Percentiles rank a stretch among this genome's conserved stretches.
Evolutionary conservation across 1,140 invertebrate species (phyloP).

Genomic region (Zaprionus kolodkinae): DNA sequence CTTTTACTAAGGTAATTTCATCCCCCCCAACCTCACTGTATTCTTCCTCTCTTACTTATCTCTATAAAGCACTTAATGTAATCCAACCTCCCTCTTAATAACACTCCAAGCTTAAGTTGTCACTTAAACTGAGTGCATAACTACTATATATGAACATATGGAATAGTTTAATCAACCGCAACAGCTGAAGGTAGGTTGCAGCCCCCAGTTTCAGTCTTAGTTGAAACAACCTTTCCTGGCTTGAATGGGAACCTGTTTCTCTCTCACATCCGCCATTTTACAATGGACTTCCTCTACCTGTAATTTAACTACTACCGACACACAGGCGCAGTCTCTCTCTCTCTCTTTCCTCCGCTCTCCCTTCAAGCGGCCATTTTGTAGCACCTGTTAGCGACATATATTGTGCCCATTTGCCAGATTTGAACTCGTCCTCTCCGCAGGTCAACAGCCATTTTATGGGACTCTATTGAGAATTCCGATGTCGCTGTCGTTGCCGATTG

Average conservation of each 20-base stretch:
- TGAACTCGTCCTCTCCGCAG: neutral
- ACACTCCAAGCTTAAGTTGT: neutral
- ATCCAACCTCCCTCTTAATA: neutral
- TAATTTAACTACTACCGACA: neutral
- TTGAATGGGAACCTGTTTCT: neutral
- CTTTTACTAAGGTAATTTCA: neutral
- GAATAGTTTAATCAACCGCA: neutral
- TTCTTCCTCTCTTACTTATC: no score
- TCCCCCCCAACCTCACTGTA: neutral
- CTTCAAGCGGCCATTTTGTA: neutral
- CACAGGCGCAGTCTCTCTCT: neutral
- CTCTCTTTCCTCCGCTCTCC: neutral
- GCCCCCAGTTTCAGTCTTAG: neutral
- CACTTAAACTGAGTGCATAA: neutral
- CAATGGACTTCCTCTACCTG: constrained; percentile 3
- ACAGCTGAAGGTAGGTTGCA: neutral
- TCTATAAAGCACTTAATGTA: no score
- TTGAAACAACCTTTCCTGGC: neutral
- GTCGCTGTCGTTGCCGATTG: neutral
- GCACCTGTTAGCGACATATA: constrained; percentile 12
- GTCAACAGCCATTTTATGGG: constrained; percentile 11
- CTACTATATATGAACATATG: neutral
- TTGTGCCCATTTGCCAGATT: constrained; percentile 8
- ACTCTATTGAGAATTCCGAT: constrained; percentile 2
- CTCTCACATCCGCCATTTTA: constrained; percentile 3